Conservation (phyloP, 2,113 vertebrate species). For the Mus musculus region DNA sequence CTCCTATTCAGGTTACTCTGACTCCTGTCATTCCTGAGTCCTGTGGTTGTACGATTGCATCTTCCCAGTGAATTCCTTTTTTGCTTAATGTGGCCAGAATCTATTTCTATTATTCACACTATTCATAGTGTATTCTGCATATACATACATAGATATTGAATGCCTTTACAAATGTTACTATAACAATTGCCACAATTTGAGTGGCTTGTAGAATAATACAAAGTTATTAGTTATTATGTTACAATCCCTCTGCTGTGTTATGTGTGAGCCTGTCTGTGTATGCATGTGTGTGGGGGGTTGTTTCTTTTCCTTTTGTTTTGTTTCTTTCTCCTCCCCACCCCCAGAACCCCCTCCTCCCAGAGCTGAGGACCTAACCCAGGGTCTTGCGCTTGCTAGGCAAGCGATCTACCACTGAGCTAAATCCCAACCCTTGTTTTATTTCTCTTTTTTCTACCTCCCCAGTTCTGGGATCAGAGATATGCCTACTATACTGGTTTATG, state of each 20-base stretch:
- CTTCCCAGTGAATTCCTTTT: neutral
- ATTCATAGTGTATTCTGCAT: no score
- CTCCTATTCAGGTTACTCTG: neutral
- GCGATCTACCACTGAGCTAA: no score
- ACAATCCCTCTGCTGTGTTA: neutral
- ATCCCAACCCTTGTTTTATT: neutral
- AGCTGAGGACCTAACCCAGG: no score
- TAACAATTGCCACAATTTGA: neutral
- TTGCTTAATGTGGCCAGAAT: neutral
- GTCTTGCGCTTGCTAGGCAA: no score
- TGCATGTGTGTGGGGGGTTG: no score
- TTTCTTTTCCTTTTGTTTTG: neutral
- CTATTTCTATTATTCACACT: constrained; percentile 15
- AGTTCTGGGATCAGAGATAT: neutral
- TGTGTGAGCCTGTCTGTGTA: neutral
- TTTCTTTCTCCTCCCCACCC: neutral
- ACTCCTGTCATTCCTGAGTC: neutral
- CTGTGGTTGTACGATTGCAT: neutral
- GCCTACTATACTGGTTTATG: neutral
- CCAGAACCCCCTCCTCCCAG: no score
- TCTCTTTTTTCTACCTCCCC: neutral
- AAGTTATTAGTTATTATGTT: neutral
- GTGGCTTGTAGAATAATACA: neutral
- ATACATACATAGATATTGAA: neutral
- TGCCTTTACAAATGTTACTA: constrained; percentile 1